Conservation (phyloP, 2,888 invertebrate genomes). For the Maniola hyperantus region DNA sequence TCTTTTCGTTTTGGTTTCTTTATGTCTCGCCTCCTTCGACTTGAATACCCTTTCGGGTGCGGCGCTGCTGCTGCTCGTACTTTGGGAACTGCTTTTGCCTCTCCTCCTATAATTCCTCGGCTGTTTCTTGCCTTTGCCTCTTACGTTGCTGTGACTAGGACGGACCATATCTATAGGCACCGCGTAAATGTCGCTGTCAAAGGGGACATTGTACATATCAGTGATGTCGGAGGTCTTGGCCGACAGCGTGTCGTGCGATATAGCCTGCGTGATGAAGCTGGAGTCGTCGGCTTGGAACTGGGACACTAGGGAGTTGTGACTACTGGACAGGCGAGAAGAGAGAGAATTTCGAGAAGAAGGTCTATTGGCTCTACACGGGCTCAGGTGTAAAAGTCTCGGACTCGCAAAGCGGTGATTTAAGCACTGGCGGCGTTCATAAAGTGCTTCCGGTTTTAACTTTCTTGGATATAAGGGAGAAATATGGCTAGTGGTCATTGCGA, state of each 20-base stretch:
- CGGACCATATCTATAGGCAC: constrained; percentile 91
- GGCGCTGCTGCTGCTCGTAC: constrained; percentile 49
- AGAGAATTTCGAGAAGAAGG: constrained; percentile 90
- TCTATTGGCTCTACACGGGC: constrained; percentile 83
- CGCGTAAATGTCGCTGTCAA: constrained; percentile 94
- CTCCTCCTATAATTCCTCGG: constrained; percentile 68
- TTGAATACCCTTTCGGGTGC: constrained; percentile 57
- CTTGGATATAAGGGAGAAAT: constrained; percentile 68
- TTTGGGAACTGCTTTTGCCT: constrained; percentile 62
- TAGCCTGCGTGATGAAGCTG: constrained; percentile 93
- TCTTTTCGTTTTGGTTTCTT: constrained; percentile 81
- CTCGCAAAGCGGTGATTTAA: constrained; percentile 72
- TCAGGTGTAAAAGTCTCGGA: constrained; percentile 81
- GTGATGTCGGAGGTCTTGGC: constrained; percentile 88
- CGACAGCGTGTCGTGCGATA: constrained; percentile 91
- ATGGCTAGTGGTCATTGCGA: constrained; percentile 54
- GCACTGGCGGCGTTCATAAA: constrained; percentile 71
- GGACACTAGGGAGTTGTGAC: constrained; percentile 91
- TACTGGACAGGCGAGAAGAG: constrained; percentile 90
- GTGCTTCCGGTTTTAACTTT: constrained; percentile 64
- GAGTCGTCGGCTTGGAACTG: constrained; percentile 92
- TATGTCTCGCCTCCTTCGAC: constrained; percentile 59
- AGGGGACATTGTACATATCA: constrained; percentile 94
- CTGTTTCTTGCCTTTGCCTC: constrained; percentile 67
- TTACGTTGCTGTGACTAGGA: constrained; percentile 72